phyloP scores from a whole-genome alignment of 1,140 invertebrate species.

The Antheraea mylitta region DNA sequence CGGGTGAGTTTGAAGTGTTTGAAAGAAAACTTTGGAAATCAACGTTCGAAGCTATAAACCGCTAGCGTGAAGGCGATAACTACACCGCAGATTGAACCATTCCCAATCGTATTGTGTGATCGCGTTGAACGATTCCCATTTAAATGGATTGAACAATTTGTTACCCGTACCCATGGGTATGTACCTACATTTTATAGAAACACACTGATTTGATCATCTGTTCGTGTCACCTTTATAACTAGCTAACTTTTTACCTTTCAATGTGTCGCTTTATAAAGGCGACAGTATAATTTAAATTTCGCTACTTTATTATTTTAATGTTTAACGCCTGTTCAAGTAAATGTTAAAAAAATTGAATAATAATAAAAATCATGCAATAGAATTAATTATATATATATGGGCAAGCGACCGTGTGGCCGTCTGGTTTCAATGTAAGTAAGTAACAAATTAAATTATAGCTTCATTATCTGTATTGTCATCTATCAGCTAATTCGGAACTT shows the following conservation, averaged over 20 bases:
- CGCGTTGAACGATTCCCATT: slow-evolving; percentile 14
- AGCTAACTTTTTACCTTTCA: background rate
- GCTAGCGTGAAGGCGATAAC: slow-evolving; percentile 17
- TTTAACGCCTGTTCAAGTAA: too few species aligned
- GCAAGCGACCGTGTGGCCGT: too few species aligned
- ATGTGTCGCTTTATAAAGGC: background rate
- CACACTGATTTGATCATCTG: slow-evolving; percentile 7
- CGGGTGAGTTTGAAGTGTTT: background rate
- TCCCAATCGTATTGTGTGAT: slow-evolving; percentile 15
- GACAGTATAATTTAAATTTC: background rate
- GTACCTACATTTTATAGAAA: slow-evolving; percentile 9
- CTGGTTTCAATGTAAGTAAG: too few species aligned
- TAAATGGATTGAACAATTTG: slow-evolving; percentile 19
- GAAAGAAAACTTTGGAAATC: background rate
- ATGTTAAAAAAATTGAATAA: too few species aligned
- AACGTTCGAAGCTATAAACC: slow-evolving; percentile 6
- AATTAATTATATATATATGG: too few species aligned
- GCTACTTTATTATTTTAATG: too few species aligned
- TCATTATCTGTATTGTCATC: too few species aligned
- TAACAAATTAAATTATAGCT: too few species aligned
- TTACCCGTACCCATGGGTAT: slow-evolving; percentile 12
- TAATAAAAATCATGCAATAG: too few species aligned
- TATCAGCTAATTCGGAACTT: too few species aligned
- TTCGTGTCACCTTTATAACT: slow-evolving; percentile 7
- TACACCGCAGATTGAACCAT: slow-evolving; percentile 11